Conservation (phyloP, 2,888 invertebrate genomes). For the Melanostoma scalare region DNA sequence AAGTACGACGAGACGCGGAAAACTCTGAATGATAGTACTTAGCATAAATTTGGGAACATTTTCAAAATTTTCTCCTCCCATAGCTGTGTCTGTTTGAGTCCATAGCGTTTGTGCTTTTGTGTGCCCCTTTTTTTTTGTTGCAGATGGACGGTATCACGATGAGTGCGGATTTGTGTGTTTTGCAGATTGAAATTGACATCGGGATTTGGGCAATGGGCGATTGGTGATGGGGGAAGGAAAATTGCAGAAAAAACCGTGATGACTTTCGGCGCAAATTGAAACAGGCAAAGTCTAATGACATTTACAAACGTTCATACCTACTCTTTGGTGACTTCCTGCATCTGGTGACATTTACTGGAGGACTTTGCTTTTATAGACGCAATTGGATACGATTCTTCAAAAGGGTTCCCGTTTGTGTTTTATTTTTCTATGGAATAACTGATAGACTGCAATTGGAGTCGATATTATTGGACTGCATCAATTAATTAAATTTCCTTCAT, state of each 20-base stretch:
- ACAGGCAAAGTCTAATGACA: not conserved
- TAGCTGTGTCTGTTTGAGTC: not conserved
- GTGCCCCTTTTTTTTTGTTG: not conserved
- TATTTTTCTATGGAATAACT: no score
- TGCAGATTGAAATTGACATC: slow-evolving; percentile 47
- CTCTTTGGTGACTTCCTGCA: no score
- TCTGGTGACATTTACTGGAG: no score
- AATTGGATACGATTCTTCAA: no score
- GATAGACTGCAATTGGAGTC: no score
- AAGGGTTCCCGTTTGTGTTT: no score
- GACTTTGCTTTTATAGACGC: no score
- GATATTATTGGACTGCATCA: no score
- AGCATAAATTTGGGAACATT: slow-evolving; percentile 52
- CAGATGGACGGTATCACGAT: slow-evolving; percentile 31
- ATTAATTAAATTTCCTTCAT: no score
- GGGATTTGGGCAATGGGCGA: slow-evolving; percentile 16
- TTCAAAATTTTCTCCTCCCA: not conserved
- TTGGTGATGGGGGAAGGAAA: slow-evolving; percentile 6
- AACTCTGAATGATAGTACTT: slow-evolving; percentile 55
- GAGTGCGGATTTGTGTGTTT: slow-evolving; percentile 47
- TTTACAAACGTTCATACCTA: not conserved
- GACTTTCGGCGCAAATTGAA: not conserved
- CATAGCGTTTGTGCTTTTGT: not conserved
- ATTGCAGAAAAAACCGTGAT: slow-evolving; percentile 42
- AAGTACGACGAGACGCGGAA: slow-evolving; percentile 48